Evolutionary conservation across 2,113 vertebrate genomes (phyloP).

Genomic region (Hyperopisus bebe): DNA sequence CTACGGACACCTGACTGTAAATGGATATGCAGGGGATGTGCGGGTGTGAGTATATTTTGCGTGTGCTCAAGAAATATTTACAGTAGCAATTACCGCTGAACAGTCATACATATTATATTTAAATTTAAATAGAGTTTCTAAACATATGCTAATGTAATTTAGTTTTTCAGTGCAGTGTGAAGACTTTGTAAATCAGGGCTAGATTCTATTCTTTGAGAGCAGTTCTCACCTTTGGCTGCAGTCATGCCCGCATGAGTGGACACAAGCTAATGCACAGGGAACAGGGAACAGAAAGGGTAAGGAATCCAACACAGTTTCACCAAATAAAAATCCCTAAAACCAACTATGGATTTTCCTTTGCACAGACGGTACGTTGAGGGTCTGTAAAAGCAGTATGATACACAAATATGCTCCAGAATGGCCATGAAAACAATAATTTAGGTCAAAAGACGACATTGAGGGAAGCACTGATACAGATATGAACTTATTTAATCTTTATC

Average conservation of each 20-base stretch:
- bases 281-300: conserved; percentile 4
- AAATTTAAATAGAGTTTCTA: not conserved
- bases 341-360: not conserved
- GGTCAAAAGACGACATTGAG: not conserved
- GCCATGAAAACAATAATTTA: not conserved
- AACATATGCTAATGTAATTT: not conserved
- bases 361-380: not conserved
- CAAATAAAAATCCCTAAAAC: not conserved
- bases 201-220: not conserved
- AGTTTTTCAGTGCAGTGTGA: not conserved
- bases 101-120: not conserved
- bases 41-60: not conserved
- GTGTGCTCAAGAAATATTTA: not conserved
- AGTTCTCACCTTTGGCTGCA: conserved; percentile 74
- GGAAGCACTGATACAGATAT: not conserved
- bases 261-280: conserved; percentile 62
- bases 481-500: not conserved
- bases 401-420: not conserved
- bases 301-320: not conserved
- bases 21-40: not conserved
- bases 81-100: not conserved
- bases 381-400: not conserved
- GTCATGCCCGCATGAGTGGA: conserved; percentile 73
- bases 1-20: not conserved
- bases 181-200: not conserved